phyloP scores from a whole-genome alignment of 2,113 vertebrate genomes.

The Hemibates koningsi region DNA sequence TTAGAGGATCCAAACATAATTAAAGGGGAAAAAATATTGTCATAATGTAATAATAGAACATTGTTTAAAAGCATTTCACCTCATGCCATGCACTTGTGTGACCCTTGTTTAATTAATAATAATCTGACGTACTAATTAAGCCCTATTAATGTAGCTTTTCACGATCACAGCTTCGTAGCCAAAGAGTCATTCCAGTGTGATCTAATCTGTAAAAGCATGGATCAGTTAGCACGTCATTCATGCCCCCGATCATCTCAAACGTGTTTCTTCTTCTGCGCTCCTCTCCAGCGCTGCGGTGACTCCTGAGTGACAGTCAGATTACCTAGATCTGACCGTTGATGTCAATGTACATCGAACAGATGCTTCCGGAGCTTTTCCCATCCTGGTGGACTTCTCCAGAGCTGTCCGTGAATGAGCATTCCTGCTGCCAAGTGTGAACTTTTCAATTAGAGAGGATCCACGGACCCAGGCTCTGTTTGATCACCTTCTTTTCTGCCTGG shows the following conservation, averaged over 20 bases:
- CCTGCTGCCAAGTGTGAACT: constrained; percentile 42
- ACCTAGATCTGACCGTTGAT: background rate
- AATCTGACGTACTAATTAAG: background rate
- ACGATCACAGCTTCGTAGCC: background rate
- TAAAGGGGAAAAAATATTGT: background rate
- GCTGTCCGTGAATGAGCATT: background rate
- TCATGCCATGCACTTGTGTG: background rate
- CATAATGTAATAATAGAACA: background rate
- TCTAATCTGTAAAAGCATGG: background rate
- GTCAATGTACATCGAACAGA: background rate
- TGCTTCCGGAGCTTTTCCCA: background rate
- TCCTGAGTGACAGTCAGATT: background rate
- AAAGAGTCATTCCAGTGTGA: background rate
- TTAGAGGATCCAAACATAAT: background rate
- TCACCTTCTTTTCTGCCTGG: constrained; percentile 29
- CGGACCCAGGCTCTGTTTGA: constrained; percentile 50
- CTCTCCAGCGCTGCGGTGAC: background rate
- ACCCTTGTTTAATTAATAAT: background rate
- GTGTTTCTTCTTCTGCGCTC: background rate
- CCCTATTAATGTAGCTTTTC: background rate
- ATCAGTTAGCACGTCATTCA: background rate
- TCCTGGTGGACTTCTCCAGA: background rate
- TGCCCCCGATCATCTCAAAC: background rate
- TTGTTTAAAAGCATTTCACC: background rate
- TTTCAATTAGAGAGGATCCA: constrained; percentile 45